phyloP scores from a whole-genome alignment of 2,113 vertebrate species.

The Indicator indicator region DNA sequence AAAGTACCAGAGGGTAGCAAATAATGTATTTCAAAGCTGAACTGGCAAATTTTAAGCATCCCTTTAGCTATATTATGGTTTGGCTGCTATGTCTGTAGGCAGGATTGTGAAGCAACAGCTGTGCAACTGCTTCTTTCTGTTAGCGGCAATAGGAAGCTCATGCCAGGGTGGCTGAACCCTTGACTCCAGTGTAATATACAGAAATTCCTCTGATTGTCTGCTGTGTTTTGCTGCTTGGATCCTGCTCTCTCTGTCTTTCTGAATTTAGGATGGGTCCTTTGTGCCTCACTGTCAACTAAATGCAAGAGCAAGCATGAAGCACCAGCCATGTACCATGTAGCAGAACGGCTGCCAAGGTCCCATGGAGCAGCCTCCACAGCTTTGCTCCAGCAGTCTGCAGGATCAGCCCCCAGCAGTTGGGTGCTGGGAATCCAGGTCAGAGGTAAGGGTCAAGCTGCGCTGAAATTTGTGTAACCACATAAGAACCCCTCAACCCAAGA shows the following conservation, averaged over 20 bases:
- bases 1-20: neutral
- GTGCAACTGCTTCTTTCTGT: neutral
- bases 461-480: neutral
- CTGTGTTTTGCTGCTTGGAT: neutral
- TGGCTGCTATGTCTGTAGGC: neutral
- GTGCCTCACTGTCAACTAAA: accelerated
- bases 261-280: neutral
- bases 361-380: accelerated
- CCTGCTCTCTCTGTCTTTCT: neutral
- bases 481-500: accelerated
- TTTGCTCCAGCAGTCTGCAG: accelerated
- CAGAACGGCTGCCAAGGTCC: accelerated
- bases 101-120: neutral
- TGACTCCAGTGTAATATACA: neutral
- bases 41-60: neutral
- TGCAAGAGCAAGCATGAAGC: neutral
- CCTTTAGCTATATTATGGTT: neutral
- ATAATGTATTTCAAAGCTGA: neutral
- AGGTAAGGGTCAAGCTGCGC: neutral
- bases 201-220: neutral
- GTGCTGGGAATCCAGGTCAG: neutral
- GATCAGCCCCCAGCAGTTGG: accelerated
- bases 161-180: neutral
- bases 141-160: neutral
- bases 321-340: accelerated